Percentiles rank a stretch among this genome's conserved stretches.
phyloP scores from a whole-genome alignment of 2,888 invertebrate genomes.

The Leptarthrus brevirostris region DNA sequence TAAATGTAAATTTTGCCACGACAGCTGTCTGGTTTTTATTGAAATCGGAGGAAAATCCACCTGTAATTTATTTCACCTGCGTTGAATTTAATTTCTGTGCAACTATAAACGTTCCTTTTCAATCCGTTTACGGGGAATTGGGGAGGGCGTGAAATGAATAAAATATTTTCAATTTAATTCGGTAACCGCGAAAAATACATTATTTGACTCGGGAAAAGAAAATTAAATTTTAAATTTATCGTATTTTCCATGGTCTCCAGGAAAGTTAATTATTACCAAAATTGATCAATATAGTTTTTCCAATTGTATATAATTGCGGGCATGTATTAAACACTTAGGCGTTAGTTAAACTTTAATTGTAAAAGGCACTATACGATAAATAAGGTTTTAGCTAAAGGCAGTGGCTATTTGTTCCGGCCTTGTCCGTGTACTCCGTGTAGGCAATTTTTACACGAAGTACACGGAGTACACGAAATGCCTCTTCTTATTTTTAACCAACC shows the following conservation, averaged over 20 bases:
- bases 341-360: not conserved
- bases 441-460: too few relatives aligned
- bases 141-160: not conserved
- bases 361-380: too few relatives aligned
- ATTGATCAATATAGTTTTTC: not conserved
- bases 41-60: constrained; percentile 19
- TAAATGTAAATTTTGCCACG: constrained; percentile 40
- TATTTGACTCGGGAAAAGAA: not conserved
- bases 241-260: not conserved
- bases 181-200: not conserved
- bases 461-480: too few relatives aligned
- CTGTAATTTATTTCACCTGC: constrained; percentile 42
- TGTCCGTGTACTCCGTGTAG: too few relatives aligned
- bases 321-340: not conserved
- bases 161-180: constrained; percentile 1
- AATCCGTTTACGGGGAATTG: not conserved
- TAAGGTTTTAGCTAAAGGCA: too few relatives aligned
- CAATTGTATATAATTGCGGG: not conserved
- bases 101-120: not conserved
- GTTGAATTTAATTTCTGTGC: not conserved
- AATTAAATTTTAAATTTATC: not conserved
- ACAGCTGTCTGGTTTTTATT: constrained; percentile 43
- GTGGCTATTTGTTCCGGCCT: too few relatives aligned
- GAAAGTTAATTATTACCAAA: not conserved
- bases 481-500: too few relatives aligned